These are phyloP conservation scores for Acyrthosiphon pisum DNA, from an alignment of 1,140 invertebrate species.

Conservation along the genomic window DNA sequence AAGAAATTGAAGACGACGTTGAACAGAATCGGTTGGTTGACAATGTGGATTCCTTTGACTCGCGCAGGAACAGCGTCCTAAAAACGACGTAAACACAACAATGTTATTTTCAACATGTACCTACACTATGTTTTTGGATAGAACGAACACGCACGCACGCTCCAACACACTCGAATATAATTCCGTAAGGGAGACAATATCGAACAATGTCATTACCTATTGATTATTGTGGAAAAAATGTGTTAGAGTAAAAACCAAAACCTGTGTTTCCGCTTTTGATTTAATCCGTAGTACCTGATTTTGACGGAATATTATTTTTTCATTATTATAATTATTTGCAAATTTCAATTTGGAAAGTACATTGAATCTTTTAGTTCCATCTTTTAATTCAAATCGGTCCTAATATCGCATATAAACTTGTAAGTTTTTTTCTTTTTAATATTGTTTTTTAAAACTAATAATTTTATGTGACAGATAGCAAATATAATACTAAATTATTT, in stretches of 20 bases:
- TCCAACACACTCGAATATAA: background rate
- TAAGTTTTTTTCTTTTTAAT: too few species aligned
- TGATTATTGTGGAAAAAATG: background rate
- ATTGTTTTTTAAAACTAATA: too few species aligned
- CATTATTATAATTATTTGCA: too few species aligned
- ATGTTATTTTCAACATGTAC: background rate
- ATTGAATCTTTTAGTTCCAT: too few species aligned
- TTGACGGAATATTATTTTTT: too few species aligned
- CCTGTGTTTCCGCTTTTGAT: background rate
- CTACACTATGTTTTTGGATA: background rate
- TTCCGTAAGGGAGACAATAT: background rate
- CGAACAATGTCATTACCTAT: background rate
- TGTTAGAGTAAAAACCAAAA: background rate
- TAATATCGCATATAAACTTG: too few species aligned
- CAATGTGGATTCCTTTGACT: slow-evolving; percentile 84
- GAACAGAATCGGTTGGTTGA: slow-evolving; percentile 88
- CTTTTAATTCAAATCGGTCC: too few species aligned
- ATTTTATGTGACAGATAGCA: too few species aligned
- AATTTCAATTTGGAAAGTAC: too few species aligned
- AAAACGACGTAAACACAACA: slow-evolving; percentile 58
- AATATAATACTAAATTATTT: too few species aligned
- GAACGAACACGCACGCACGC: background rate
- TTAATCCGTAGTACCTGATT: too few species aligned
- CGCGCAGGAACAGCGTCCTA: slow-evolving; percentile 81
- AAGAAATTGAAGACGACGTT: slow-evolving; percentile 86